These are phyloP conservation scores for Aplidium turbinatum DNA, from an alignment of 23 tunicate species.

Conservation along the genomic window DNA sequence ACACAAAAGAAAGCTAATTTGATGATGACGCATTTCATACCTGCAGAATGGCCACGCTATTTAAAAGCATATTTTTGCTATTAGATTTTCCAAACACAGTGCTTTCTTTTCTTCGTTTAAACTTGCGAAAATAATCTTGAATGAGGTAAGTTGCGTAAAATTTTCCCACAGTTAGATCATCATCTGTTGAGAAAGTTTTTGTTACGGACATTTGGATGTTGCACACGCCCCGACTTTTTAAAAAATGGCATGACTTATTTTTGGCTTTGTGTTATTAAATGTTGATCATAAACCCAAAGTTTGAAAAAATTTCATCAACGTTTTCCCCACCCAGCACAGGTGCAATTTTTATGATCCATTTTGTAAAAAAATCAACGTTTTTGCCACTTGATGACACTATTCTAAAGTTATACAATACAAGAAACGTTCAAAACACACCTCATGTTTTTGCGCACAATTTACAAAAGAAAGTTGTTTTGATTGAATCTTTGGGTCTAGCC, in stretches of 20 bases:
- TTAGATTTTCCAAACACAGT: slow-evolving; percentile 26
- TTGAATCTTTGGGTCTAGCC: no score
- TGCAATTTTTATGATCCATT: no score
- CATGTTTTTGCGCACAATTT: no score
- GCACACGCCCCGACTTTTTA: not conserved
- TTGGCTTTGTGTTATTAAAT: no score
- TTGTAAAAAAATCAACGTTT: not conserved
- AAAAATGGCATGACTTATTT: not conserved
- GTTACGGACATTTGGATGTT: not conserved
- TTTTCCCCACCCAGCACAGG: no score
- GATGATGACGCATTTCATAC: not conserved
- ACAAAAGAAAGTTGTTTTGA: no score
- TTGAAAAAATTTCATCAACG: no score
- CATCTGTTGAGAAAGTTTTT: slow-evolving; percentile 39
- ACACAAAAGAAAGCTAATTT: no score
- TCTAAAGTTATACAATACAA: no score
- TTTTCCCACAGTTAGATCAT: slow-evolving; percentile 96
- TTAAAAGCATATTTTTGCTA: not conserved
- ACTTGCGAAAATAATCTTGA: slow-evolving; percentile 90
- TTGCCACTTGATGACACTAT: no score
- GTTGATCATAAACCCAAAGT: no score
- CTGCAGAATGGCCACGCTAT: not conserved
- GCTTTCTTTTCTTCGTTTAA: slow-evolving; percentile 60
- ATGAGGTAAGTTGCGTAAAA: slow-evolving; percentile 95
- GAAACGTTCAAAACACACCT: no score